Evolutionary conservation across 2,888 invertebrate species (phyloP), one percentile per base, ranked within the genome.

Genomic region (Axea sp.): DNA sequence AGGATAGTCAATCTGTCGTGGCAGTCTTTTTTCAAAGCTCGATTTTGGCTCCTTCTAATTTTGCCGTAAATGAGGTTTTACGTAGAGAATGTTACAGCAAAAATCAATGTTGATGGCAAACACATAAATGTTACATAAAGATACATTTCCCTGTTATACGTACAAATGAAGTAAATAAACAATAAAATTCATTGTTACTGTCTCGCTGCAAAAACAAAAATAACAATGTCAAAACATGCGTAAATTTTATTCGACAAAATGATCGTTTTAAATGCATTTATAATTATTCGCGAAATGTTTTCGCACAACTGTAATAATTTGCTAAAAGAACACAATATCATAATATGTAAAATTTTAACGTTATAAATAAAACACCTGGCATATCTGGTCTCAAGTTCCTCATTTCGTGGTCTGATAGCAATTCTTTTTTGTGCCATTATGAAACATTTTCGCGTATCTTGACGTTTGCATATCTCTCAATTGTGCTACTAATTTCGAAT

Each of bases 91-190:
- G 62, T 22, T 39, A 41, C 22, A 51, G 31, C 19, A 37, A 62
- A 62, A 62, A 62, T 62, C 62, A 62, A 62, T 62, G 62, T 31
- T 51, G 49, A 51, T 30, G 51, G 17, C 51, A 53, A 64, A 64
- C 31, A 14, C 33, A 53, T 24, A 53, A 51, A 64, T 41, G 31
- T 33, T 41, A 41, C 41, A 41, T 22, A 51, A 62, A 19, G 30
- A 19, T 12, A 14, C 8, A 22, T 26, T 15, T 6, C 8, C 5
- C 37, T 19, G 4, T 19, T 19, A 19, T 4, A 19, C 7, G 39
- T 30, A 57, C 30, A 31, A 30, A 6, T 53, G 37, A 37, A 28
- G n/a, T 37, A 14, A 26, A 24, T 22, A n/a, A 19, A 3, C 4
- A 19, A 3, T 19, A 3, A 3, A 19, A 19, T 4, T 2, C 4